Evolutionary conservation across 2,888 invertebrate species (phyloP), one percentile per base, ranked within the genome.

Genomic region (Scotopteryx bipunctaria): DNA sequence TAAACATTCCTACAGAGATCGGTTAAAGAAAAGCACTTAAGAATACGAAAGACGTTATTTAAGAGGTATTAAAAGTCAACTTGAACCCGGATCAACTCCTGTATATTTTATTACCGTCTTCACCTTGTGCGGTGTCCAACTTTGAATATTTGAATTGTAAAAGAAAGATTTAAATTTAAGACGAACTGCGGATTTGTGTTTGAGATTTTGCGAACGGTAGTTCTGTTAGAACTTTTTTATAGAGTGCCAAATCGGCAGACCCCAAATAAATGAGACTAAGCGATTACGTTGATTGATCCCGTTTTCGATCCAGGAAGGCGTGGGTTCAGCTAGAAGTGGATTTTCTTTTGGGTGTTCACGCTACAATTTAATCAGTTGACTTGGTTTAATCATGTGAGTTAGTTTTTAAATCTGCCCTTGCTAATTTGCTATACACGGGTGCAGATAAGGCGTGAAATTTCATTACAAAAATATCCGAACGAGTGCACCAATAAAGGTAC

Each of bases 101-200:
- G 68, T 73, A 68, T 72, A 76, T 75, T 75, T 75, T 76, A 77
- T 69, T 64, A 67, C 77, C 70, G 71, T 74, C 75, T 72, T 66
- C 72, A 78, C 79, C 74, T 77, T 69, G 21, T 23, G 31, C 46
- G 45, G 42, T 66, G 73, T 65, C 72, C 68, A 76, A 78, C 69
- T 78, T 76, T 60, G 53, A 60, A 50, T 60, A 78, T 79, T 79
- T 80, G 79, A 80, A 81, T 81, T 79, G 78, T 76, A 77, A 79
- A 80, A 73, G 48, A 13, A 53, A 52, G 57, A 78, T 78, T 78
- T 78, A 72, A 77, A 81, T 75, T 76, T 75, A 63, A 67, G 73
- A 73, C 66, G 69, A 57, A 57, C 63, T n/a, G 58, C 64, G 64
- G 61, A 71, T 69, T 67, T 71, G 67, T 68, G 66, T 64, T 62